Conservation (phyloP, 2,888 invertebrate genomes). For the Cataglyphis rosenhaueri region DNA sequence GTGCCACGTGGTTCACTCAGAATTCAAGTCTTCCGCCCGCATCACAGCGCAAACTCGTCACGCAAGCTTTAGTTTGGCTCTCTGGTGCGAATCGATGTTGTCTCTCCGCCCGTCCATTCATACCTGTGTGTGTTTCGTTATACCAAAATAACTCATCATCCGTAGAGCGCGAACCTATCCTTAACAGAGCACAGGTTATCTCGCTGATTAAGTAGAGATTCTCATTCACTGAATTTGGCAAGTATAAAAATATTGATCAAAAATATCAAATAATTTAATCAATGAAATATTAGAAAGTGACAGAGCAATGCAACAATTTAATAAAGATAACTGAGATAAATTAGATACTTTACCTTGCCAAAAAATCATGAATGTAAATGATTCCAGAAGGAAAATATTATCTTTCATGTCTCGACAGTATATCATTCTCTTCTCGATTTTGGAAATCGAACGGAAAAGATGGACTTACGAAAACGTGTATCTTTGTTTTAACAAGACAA, state of each 20-base stretch:
- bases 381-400: not conserved
- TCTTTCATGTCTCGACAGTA: not conserved
- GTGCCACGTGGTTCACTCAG: constrained; percentile 73
- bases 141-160: constrained; percentile 45
- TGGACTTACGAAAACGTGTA: not conserved
- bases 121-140: constrained; percentile 42
- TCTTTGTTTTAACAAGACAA: not conserved
- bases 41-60: constrained; percentile 76
- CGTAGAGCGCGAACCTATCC: not conserved
- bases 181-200: constrained; percentile 1
- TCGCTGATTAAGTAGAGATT: not conserved
- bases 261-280: constrained; percentile 12
- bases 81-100: constrained; percentile 80
- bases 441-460: not conserved
- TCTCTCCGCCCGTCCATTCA: constrained; percentile 73
- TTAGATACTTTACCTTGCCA: not conserved
- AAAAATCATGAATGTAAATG: not conserved
- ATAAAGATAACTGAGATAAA: not conserved
- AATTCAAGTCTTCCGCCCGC: constrained; percentile 77
- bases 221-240: not conserved
- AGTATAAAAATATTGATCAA: not conserved
- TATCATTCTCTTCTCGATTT: not conserved
- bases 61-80: constrained; percentile 67
- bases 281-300: not conserved
- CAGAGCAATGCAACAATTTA: not conserved